phyloP scores from a whole-genome alignment of 2,797 vertebrate species.

The Xiphorhynchus erythropygius region DNA sequence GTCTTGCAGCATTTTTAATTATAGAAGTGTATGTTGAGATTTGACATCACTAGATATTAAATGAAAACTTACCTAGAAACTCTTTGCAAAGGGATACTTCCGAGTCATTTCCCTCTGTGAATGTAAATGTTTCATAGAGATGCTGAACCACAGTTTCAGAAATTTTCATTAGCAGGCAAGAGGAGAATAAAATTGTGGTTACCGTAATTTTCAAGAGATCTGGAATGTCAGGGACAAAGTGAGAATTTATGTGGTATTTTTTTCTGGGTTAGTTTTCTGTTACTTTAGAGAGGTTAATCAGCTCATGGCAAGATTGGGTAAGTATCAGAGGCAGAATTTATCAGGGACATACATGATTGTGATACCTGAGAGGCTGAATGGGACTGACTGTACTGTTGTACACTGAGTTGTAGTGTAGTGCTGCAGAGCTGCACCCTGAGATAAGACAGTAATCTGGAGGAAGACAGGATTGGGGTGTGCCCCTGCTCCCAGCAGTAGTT shows the following conservation, averaged over 20 bases:
- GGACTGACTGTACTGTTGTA: background rate
- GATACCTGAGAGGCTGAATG: background rate
- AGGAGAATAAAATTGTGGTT: background rate
- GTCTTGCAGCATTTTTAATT: background rate
- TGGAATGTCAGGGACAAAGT: background rate
- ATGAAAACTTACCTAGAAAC: background rate
- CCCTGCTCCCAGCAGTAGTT: background rate
- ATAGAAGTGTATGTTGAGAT: background rate
- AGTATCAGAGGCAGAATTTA: background rate
- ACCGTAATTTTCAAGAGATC: background rate
- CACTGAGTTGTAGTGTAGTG: accelerated
- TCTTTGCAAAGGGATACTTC: background rate
- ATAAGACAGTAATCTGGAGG: background rate
- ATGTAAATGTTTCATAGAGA: background rate
- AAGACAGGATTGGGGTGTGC: background rate
- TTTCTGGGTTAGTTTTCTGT: background rate
- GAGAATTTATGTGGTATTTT: background rate
- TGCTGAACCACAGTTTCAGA: background rate
- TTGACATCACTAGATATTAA: background rate
- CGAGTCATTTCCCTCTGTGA: background rate
- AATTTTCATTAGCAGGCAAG: background rate
- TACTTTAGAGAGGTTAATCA: background rate
- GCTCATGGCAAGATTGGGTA: background rate
- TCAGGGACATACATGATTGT: accelerated
- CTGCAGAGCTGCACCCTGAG: background rate